phyloP scores from a whole-genome alignment of 2,797 vertebrate species.

The Hozukius guyotensis region DNA sequence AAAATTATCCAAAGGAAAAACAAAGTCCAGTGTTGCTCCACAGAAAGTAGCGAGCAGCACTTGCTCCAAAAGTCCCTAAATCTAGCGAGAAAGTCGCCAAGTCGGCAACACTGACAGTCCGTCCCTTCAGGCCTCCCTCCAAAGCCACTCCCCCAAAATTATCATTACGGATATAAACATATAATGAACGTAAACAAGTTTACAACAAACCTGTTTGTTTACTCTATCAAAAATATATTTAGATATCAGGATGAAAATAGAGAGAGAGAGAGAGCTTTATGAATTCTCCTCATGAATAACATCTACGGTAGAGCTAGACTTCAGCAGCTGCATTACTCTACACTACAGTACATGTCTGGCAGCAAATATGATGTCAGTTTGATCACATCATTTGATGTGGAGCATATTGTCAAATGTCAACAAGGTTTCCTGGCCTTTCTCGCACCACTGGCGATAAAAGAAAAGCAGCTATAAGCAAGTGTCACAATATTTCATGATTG shows the following conservation, averaged over 20 bases:
- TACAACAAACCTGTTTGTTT: not conserved
- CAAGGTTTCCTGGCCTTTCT: not conserved
- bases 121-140: no score
- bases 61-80: no score
- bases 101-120: no score
- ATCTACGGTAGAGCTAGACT: not conserved
- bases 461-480: slow-evolving; percentile 6
- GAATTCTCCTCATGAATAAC: not conserved
- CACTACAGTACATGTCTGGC: not conserved
- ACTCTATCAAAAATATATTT: not conserved
- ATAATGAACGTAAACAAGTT: not conserved
- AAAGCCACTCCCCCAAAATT: no score
- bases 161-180: no score
- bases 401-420: slow-evolving; percentile 21
- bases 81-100: no score
- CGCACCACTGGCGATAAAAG: not conserved
- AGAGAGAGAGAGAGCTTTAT: not conserved
- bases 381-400: slow-evolving; percentile 30
- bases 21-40: no score
- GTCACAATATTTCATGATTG: slow-evolving; percentile 4
- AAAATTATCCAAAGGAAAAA: no score
- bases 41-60: no score
- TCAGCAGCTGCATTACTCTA: not conserved
- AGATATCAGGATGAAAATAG: not conserved
- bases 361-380: slow-evolving; percentile 16